Evolutionary conservation across 2,797 vertebrate species (phyloP), one percentile per base, ranked within the genome.

Genomic region (Microctenopoma lineatum): DNA sequence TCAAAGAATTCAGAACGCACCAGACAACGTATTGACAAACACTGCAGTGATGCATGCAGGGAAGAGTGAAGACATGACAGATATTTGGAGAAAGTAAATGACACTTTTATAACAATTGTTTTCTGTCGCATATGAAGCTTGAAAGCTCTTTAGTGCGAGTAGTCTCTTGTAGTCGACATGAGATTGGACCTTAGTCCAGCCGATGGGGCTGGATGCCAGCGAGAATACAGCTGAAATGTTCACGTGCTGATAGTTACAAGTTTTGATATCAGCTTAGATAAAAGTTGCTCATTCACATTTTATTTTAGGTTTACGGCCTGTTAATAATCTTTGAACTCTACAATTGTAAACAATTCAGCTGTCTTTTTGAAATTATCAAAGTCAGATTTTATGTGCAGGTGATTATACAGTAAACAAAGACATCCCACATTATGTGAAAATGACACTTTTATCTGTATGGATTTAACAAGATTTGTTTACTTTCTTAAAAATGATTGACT

Each of bases 71-170:
- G 14, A 39, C 2, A 34, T 11, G 32, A 2, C 15, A 60, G 45
- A 4, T 4, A 13, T 38, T 38, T 2, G 15, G 11, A 15, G 16
- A 2, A 51, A 50, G 11, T 18, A 6, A 12, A 18, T 7, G 21
- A 21, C 2, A 21, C 21, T 21, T 21, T 21, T 21, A 21, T 21
- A 21, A 21, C 21, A 21, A 21, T 21, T 21, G 21, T 21, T 21
- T 21, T 21, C 21, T 21, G 21, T 58, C 42, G 61, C 4, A 16
- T 50, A 48, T 55, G 52, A 53, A 41, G 16, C 32, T 55, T 34
- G 44, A 53, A 57, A 53, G 42, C 50, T 63, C 53, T 61, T 39
- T 4, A 53, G n/a, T 39, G 53, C 55, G 18, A 55, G 5, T 66
- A 1, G 59, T 70, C 51, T 65, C 56, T 54, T 46, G 14, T 3